Base-by-base conservation (phyloP, 2,888 invertebrate species). In the Drosophila nr. fundita region DNA sequence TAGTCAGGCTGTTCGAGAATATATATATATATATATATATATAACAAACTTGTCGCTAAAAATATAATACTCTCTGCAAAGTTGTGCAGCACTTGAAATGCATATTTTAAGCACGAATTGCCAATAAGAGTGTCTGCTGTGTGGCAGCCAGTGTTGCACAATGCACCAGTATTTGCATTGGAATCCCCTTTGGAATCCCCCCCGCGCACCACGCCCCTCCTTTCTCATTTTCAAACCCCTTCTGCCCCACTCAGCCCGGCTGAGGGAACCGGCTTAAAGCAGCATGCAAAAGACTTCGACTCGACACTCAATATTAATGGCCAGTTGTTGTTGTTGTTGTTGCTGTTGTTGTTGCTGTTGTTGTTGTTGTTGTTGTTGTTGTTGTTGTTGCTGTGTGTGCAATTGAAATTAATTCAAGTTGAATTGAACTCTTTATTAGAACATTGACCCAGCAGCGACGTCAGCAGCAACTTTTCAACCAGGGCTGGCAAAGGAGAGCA, bases 361-460 rank as follows among this genome's bases (percentile, higher is more conserved):
- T 55, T 32, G 8, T 60, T 74, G 50, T 42, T 69, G 36, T 52
- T 61, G 13, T 18, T 59, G 8, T n/a, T 32, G 40, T 38, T 67
- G 34, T 42, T 68, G 48, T 49, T 64, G 45, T 48, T 58, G 54
- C 48, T 40, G 57, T 80, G 65, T 75, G 62, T 80, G 82, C 85
- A 90, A 88, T 88, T 90, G 91, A 88, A 86, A 88, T 87, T 83
- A 90, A 88, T 91, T 88, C 87, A 83, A 86, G 68, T 82, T 79
- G 78, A 90, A 90, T 90, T 78, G 80, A 88, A 90, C 79, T 77
- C 80, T 78, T 83, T 88, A 81, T 88, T 83, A 80, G 90, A 90
- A 76, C 88, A 80, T 88, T 88, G 88, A 88, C 89, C 91, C 88
- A 78, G 55, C 58, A 48, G 13, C 38, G 36, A 57, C 52, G 27